Conservation (phyloP, 2,797 vertebrate species). For the Prionace glauca region DNA sequence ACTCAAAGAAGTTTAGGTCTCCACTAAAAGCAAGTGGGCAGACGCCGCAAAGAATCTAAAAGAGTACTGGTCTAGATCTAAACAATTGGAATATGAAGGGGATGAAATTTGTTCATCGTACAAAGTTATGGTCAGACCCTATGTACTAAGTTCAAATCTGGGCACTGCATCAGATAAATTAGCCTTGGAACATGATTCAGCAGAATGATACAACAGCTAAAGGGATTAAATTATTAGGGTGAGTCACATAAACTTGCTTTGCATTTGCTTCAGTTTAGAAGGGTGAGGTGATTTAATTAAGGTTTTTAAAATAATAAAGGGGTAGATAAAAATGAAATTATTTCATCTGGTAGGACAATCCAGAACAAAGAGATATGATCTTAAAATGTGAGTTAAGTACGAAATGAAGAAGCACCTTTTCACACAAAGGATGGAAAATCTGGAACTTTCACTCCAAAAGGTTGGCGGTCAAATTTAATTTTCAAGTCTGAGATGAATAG, state of each 20-base stretch:
- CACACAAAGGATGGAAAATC: neutral
- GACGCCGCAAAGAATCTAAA: neutral
- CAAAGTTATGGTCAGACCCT: too few relatives aligned
- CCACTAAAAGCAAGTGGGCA: neutral
- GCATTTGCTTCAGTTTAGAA: too few relatives aligned
- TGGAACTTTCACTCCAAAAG: neutral
- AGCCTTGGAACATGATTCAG: too few relatives aligned
- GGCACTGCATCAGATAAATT: too few relatives aligned
- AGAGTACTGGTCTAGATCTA: neutral
- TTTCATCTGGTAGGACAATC: neutral
- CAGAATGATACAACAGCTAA: too few relatives aligned
- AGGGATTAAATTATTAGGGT: too few relatives aligned
- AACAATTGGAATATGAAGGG: neutral
- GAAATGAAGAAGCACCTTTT: neutral
- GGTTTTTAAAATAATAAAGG: too few relatives aligned
- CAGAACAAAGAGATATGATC: neutral
- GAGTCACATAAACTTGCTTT: too few relatives aligned
- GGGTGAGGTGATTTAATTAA: too few relatives aligned
- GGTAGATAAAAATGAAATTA: neutral
- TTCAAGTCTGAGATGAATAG: neutral
- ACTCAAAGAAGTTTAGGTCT: neutral
- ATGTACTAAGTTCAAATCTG: too few relatives aligned
- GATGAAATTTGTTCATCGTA: neutral
- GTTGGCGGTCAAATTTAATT: neutral
- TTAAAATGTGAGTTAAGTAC: neutral